These are phyloP conservation scores for Coregonus clupeaformis DNA, from an alignment of 2,113 vertebrate genomes.

Conservation along the genomic window DNA sequence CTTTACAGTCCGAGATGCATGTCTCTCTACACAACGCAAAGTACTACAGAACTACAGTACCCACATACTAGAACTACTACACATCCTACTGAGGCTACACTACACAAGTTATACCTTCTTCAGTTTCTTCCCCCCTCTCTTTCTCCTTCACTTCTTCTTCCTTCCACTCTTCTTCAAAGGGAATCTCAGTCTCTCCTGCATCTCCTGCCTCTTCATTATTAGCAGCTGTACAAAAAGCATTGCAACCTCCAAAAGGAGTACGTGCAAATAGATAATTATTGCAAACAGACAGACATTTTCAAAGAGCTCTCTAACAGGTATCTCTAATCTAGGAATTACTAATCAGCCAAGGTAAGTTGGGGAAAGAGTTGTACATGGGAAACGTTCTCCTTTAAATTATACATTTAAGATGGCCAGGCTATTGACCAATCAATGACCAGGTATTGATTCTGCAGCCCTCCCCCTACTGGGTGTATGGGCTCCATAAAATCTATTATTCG, in stretches of 20 bases:
- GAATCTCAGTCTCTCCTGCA: constrained; percentile 23
- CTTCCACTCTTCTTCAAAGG: constrained; percentile 21
- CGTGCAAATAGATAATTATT: no score
- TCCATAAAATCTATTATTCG: no score
- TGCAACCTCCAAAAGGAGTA: no score
- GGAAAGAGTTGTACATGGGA: no score
- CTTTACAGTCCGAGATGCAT: neutral
- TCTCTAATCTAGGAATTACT: neutral
- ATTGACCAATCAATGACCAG: neutral
- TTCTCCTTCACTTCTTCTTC: neutral
- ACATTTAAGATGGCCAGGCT: no score
- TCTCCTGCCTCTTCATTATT: neutral
- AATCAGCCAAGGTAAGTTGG: no score
- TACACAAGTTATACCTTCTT: neutral
- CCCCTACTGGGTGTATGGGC: neutral
- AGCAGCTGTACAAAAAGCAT: neutral
- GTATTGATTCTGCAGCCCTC: neutral
- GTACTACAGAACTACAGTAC: neutral
- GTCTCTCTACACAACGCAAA: neutral
- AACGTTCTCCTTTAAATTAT: no score
- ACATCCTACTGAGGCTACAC: neutral
- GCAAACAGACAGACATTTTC: no score
- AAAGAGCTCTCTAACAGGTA: no score
- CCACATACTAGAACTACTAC: neutral
- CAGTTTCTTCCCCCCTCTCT: neutral